phyloP scores from a whole-genome alignment of 2,113 vertebrate species.

The Colinus virginianus region DNA sequence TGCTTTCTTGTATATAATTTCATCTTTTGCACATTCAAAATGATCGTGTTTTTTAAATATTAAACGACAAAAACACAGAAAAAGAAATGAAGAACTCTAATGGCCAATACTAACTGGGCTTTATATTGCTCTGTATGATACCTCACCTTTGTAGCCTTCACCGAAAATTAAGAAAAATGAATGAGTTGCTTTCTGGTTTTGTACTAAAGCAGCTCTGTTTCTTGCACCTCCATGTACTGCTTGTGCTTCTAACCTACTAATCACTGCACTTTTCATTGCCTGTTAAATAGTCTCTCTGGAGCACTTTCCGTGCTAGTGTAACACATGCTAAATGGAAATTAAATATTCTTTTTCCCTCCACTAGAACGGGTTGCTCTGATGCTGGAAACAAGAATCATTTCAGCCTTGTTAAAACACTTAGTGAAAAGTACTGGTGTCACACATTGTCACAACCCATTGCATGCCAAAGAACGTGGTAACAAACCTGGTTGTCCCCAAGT shows the following conservation, averaged over 20 bases:
- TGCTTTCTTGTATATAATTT: background rate
- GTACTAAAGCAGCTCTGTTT: background rate
- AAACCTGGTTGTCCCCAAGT: background rate
- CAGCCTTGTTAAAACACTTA: background rate
- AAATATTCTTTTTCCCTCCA: background rate
- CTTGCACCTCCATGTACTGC: background rate
- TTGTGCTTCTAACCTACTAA: background rate
- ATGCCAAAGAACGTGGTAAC: background rate
- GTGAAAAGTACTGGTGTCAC: background rate
- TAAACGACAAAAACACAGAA: background rate
- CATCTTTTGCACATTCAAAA: too few relatives aligned
- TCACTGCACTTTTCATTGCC: background rate
- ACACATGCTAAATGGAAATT: conserved; percentile 2
- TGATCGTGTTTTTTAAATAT: background rate
- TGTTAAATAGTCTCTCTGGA: conserved; percentile 22
- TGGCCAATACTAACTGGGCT: background rate
- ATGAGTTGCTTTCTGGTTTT: background rate
- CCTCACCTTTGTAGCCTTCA: background rate
- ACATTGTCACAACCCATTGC: background rate
- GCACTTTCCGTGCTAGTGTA: background rate
- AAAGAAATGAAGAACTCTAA: background rate
- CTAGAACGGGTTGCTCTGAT: background rate
- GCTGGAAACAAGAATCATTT: conserved; percentile 1
- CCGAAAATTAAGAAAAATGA: background rate
- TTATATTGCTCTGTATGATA: background rate